A percentile compares a stretch with the other conserved stretches of the same genome.
These are phyloP conservation scores for Jaculus jaculus DNA, from an alignment of 2,113 vertebrate genomes.

Conservation along the genomic window DNA sequence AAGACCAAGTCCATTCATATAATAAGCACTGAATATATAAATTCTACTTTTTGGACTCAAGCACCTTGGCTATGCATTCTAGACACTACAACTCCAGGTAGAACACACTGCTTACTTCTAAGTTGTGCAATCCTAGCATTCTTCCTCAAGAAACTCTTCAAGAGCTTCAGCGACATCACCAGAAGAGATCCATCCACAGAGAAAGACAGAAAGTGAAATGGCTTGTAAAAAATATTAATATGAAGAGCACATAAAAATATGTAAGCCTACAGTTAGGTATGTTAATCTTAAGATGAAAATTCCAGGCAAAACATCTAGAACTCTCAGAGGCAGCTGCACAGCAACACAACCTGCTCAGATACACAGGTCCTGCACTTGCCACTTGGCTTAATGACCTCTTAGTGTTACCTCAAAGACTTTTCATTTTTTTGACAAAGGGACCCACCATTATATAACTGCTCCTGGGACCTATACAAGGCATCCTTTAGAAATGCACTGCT, in stretches of 20 bases:
- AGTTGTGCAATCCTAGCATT: background rate
- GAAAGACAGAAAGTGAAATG: background rate
- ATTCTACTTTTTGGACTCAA: background rate
- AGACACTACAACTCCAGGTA: background rate
- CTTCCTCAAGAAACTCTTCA: background rate
- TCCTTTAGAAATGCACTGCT: background rate
- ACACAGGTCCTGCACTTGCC: background rate
- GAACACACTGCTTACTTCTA: background rate
- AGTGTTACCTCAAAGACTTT: background rate
- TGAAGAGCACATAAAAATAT: background rate
- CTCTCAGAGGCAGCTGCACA: background rate
- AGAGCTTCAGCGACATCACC: background rate
- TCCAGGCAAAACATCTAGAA: background rate
- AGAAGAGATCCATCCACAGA: background rate
- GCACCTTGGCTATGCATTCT: background rate
- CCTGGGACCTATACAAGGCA: background rate
- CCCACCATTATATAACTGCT: background rate
- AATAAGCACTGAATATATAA: background rate
- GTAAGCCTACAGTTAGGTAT: background rate
- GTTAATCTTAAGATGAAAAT: background rate
- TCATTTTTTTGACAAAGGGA: background rate
- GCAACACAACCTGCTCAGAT: rapidly evolving
- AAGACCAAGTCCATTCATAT: background rate
- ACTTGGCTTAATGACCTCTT: background rate
- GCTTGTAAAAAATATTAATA: background rate